Base-by-base conservation (phyloP, 2,113 vertebrate species). In the Zootoca vivipara region DNA sequence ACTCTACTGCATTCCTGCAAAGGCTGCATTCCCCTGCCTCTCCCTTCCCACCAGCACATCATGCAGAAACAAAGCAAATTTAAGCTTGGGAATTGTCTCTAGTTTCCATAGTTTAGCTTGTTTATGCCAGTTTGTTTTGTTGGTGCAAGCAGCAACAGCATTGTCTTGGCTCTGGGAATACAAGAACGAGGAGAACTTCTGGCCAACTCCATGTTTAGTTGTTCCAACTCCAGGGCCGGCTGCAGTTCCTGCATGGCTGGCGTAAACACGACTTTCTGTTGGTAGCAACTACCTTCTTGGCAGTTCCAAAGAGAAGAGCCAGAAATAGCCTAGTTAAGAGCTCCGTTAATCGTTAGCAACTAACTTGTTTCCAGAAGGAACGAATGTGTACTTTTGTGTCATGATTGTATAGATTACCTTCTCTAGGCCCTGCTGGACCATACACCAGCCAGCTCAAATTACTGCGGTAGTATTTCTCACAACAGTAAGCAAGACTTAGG, bases 261-360 rank as follows among this genome's bases (percentile, higher is more conserved):
- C 74, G 5, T 92, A 89, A 92, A 92, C 87, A 82, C 86, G 85
- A 81, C 82, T 94, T 87, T 92, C 74, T 93, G 93, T 96, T 95
- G 93, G 88, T 95, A 93, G 92, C 95, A 96, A 94, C 96, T 96
- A 92, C 91, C 90, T 94, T 94, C 92, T 84, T 93, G 94, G 91
- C 86, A 91, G 91, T 88, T 95, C 91, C 92, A 94, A 94, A 93
- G 89, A 95, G 93, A 95, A 95, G 93, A 95, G 94, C 94, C 96
- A 92, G 94, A 97, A 97, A 97, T 96, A 97, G 92, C 93, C 86
- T 74, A 84, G 83, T 74, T 16, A 90, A 88, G 75, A 87, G 87
- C 96, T 95, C 84, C 80, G 89, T 67, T 93, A 90, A 88, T 89
- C 91, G 86, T 93, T 85, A 83, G 87, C 74, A 87, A 20, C 92